Conservation (phyloP, 37 sponge, comb jelly and placozoan species). For the Spongilla lacustris region DNA sequence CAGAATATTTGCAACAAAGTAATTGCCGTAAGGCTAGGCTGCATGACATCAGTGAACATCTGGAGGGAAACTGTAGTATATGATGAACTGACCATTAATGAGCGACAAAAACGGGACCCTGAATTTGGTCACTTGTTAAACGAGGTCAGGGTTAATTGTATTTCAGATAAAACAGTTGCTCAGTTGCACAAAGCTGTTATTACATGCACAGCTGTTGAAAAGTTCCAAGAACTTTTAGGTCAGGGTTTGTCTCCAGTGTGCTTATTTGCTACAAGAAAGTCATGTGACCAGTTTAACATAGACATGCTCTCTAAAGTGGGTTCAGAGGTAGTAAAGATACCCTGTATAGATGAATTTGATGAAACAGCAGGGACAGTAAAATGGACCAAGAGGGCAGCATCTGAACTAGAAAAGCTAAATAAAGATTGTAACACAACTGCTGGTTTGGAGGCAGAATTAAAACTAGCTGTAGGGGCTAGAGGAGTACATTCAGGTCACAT, state of each 20-base stretch:
- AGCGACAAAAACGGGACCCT: conserved; percentile 60
- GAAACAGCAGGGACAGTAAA: conserved; percentile 45
- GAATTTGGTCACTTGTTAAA: conserved; percentile 20
- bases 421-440: conserved; percentile 66
- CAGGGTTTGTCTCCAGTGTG: conserved; percentile 49
- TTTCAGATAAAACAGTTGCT: conserved; percentile 3
- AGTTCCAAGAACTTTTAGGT: conserved; percentile 23
- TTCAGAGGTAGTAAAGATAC: not conserved
- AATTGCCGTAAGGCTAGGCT: conserved; percentile 21
- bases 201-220: conserved; percentile 17
- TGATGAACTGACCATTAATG: conserved; percentile 74
- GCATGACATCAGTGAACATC: conserved; percentile 44
- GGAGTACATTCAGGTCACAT: conserved; percentile 38
- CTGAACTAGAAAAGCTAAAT: conserved; percentile 59
- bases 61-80: conserved; percentile 55
- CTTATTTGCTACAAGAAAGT: conserved; percentile 45
- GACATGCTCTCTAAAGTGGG: conserved; percentile 18
- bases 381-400: conserved; percentile 52
- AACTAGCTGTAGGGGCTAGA: conserved; percentile 59
- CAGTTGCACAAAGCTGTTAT: not conserved
- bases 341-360: conserved; percentile 62
- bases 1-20: conserved; percentile 22
- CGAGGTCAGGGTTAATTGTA: conserved; percentile 8
- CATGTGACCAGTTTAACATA: conserved; percentile 40
- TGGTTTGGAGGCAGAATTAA: conserved; percentile 51